These are phyloP conservation scores for Xestia xanthographa DNA, from an alignment of 2,888 invertebrate genomes.

Conservation along the genomic window DNA sequence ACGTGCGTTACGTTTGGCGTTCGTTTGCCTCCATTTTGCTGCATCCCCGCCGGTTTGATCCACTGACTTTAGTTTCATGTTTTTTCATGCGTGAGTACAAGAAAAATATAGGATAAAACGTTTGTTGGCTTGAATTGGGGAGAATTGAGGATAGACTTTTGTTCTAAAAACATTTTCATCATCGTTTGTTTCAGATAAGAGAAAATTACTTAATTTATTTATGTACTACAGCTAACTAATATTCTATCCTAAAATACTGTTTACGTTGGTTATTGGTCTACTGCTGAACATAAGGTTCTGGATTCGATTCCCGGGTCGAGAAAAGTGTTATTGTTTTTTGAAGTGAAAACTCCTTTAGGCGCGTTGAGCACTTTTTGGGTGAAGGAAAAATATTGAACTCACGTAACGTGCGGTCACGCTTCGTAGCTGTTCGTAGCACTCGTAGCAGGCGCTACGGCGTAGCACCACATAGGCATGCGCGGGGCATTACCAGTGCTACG, in stretches of 20 bases:
- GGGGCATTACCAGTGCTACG: no score
- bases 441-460: no score
- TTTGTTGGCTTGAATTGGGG: conserved; percentile 23
- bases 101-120: conserved; percentile 44
- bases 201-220: background rate
- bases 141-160: conserved; percentile 4
- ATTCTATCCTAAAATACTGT: background rate
- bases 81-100: conserved; percentile 52
- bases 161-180: conserved; percentile 13
- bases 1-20: conserved; percentile 69
- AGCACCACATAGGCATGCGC: no score
- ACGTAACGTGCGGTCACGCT: no score
- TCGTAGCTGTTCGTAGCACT: no score
- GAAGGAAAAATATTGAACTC: no score
- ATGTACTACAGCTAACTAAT: background rate
- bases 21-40: conserved; percentile 62
- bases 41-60: conserved; percentile 65
- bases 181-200: background rate
- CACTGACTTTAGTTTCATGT: conserved; percentile 55
- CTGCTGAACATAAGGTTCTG: no score
- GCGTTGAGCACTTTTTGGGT: no score
- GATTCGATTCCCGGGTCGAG: no score
- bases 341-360: no score
- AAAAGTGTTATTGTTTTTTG: no score
- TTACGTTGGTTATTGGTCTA: background rate